Conservation (phyloP, 2,888 invertebrate species). For the Acanthoscelides obtectus region DNA sequence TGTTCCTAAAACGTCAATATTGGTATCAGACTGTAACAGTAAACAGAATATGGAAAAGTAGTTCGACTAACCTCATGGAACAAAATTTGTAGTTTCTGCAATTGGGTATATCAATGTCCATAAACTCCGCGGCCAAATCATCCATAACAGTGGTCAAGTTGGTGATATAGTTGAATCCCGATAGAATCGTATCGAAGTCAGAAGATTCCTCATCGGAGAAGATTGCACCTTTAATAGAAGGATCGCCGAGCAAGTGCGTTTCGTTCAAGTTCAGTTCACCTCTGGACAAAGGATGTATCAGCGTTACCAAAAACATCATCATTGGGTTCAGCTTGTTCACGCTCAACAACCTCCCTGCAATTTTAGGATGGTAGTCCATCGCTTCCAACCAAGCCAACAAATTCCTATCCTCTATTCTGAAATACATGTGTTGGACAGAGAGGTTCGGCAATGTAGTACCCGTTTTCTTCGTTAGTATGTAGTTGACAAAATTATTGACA, state of each 20-base stretch:
- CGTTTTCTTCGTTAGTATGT: conserved; percentile 46
- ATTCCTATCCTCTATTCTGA: conserved; percentile 38
- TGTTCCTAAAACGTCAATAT: too few relatives aligned
- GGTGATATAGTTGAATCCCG: conserved; percentile 27
- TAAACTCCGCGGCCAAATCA: conserved; percentile 38
- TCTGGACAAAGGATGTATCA: conserved; percentile 49
- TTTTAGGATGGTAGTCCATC: conserved; percentile 27
- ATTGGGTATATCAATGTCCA: conserved; percentile 40
- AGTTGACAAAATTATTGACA: conserved; percentile 49
- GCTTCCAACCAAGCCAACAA: conserved; percentile 25
- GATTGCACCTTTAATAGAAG: conserved; percentile 54
- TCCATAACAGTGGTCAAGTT: conserved; percentile 21
- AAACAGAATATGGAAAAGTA: too few relatives aligned
- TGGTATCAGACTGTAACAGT: too few relatives aligned
- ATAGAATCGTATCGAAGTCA: conserved; percentile 24
- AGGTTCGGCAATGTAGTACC: conserved; percentile 37
- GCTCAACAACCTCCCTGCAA: conserved; percentile 29
- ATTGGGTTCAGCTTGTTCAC: conserved; percentile 31
- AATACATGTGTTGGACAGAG: conserved; percentile 28
- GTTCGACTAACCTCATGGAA: conserved; percentile 33
- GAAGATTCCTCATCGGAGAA: conserved; percentile 46
- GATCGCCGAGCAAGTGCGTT: conserved; percentile 44
- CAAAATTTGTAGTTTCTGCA: conserved; percentile 45
- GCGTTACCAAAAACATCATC: conserved; percentile 28
- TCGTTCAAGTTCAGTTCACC: conserved; percentile 49